These are phyloP conservation scores for Neosilurus hyrtlii DNA, from an alignment of 2,797 vertebrate genomes.

Conservation along the genomic window DNA sequence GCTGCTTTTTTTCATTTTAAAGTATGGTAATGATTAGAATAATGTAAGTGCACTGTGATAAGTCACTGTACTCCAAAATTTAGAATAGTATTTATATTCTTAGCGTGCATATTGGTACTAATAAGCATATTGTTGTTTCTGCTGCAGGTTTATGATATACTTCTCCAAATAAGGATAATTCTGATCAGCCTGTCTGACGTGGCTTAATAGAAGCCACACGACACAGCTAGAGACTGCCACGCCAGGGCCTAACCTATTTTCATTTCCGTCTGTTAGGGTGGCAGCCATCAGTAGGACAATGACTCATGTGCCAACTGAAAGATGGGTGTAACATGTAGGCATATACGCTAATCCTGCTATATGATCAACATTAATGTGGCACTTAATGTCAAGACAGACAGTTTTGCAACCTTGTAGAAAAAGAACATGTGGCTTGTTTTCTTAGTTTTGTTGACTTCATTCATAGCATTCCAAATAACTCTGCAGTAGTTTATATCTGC, in stretches of 20 bases:
- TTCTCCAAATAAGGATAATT: too few relatives aligned
- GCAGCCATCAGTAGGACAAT: constrained; percentile 4
- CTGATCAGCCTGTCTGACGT: background rate
- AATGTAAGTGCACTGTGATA: too few relatives aligned
- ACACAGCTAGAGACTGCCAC: background rate
- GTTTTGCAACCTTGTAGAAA: background rate
- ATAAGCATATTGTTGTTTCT: background rate
- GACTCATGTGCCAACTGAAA: background rate
- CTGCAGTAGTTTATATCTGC: background rate
- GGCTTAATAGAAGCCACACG: background rate
- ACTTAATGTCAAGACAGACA: background rate
- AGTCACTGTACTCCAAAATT: too few relatives aligned
- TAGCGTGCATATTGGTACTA: background rate
- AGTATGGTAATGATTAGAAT: too few relatives aligned
- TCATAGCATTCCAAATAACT: background rate
- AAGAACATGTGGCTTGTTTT: background rate
- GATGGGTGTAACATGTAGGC: background rate
- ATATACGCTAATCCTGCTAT: background rate
- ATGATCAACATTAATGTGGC: background rate
- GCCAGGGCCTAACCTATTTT: background rate
- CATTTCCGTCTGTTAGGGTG: background rate
- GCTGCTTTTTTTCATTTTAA: too few relatives aligned
- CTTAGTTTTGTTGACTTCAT: background rate
- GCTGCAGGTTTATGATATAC: background rate
- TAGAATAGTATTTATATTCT: too few relatives aligned